A percentile compares a stretch with the other conserved stretches of the same genome.
phyloP scores from a whole-genome alignment of 2,113 vertebrate species.

The Cervus canadensis region DNA sequence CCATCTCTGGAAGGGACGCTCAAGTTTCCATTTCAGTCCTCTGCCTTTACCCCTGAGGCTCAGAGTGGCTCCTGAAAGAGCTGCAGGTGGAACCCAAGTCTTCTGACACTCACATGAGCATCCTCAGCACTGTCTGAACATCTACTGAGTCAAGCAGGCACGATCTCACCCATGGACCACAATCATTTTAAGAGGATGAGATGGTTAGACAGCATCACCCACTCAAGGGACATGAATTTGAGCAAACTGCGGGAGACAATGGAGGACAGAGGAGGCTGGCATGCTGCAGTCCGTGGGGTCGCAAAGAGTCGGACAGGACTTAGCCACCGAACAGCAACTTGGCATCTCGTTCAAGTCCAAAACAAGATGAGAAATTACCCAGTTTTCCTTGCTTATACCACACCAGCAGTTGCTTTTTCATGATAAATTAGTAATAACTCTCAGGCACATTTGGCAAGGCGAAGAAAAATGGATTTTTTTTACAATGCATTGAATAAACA shows the following conservation, averaged over 20 bases:
- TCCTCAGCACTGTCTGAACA: accelerated
- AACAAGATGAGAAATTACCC: neutral
- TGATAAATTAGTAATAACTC: constrained; percentile 60
- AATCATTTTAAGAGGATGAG: accelerated
- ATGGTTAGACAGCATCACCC: neutral
- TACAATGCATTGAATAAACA: constrained; percentile 67
- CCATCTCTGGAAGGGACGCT: neutral
- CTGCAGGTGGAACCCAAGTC: accelerated
- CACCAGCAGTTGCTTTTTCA: neutral
- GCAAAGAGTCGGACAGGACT: neutral
- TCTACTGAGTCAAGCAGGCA: neutral
- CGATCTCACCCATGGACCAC: neutral
- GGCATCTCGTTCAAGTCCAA: neutral
- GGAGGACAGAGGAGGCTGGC: neutral
- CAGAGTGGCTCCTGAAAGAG: neutral
- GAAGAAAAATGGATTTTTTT: constrained; percentile 57
- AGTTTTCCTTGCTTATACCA: neutral
- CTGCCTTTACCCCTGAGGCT: neutral
- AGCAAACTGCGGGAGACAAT: neutral
- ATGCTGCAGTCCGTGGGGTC: neutral
- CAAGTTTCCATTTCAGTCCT: neutral
- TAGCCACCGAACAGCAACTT: neutral
- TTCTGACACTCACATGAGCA: accelerated
- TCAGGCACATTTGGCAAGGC: constrained; percentile 57
- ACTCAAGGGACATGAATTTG: neutral